Conservation (phyloP, 1,140 invertebrate species). For the Drepana arcuata region DNA sequence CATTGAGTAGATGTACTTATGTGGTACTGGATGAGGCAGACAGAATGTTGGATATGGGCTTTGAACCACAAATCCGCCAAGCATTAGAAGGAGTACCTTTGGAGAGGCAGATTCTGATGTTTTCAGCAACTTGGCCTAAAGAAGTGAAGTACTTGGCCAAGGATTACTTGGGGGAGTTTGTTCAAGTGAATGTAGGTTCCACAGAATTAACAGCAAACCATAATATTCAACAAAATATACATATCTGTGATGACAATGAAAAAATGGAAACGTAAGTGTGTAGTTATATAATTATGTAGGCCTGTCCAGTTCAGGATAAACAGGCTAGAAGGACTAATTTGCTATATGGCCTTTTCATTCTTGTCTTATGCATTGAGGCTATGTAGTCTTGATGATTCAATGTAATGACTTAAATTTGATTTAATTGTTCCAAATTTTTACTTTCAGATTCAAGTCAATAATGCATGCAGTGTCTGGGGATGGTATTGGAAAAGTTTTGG, state of each 20-base stretch:
- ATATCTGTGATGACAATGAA: slow-evolving; percentile 83
- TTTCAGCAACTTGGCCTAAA: slow-evolving; percentile 89
- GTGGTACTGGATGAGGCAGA: slow-evolving; percentile 78
- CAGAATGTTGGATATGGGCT: slow-evolving; percentile 98
- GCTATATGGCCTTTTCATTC: too few relatives aligned
- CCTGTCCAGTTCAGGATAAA: too few relatives aligned
- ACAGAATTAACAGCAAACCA: slow-evolving; percentile 88
- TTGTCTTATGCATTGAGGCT: too few relatives aligned
- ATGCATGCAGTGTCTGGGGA: slow-evolving; percentile 81
- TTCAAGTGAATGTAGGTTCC: slow-evolving; percentile 86
- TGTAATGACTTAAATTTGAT: too few relatives aligned
- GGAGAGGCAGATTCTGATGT: slow-evolving; percentile 70
- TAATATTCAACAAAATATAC: slow-evolving; percentile 89
- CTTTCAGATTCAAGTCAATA: slow-evolving; percentile 77
- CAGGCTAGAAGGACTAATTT: too few relatives aligned
- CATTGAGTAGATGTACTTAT: slow-evolving; percentile 87
- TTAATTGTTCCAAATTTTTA: not conserved
- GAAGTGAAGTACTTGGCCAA: slow-evolving; percentile 82
- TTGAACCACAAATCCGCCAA: slow-evolving; percentile 94
- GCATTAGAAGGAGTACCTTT: slow-evolving; percentile 84
- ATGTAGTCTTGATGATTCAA: too few relatives aligned
- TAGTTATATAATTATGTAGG: too few relatives aligned
- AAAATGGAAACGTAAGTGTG: slow-evolving; percentile 73
- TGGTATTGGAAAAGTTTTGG: slow-evolving; percentile 81
- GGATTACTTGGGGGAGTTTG: slow-evolving; percentile 82